Base-by-base conservation (phyloP, 2,888 invertebrate species). In the Limnephilus lunatus region DNA sequence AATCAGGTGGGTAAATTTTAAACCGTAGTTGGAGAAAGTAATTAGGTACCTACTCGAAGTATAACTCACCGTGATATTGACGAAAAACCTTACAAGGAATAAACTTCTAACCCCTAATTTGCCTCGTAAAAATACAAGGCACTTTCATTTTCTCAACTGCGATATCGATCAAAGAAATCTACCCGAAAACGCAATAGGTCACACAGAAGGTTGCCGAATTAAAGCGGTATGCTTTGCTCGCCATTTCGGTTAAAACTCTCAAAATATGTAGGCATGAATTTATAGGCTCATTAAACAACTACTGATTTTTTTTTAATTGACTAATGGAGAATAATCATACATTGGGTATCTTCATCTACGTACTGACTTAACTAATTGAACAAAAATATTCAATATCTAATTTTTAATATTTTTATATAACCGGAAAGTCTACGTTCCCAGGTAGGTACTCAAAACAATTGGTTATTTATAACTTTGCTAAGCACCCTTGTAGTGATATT, bases 141-240 rank as follows among this genome's bases (percentile, higher is more conserved):
- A 91, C 90, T 92, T 91, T 89, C 93, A 91, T 93, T 93, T 92
- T 92, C 90, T 91, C 85, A 86, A 30, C 90, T 68, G 53, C 85
- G 92, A 92, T 93, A 93, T 93, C 91, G 93, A 93, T 93, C 93
- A 93, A 91, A 91, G 92, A 92, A 93, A 93, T 93, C 93, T 91
- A 93, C 92, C 91, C 83, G 89, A 87, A 90, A 92, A 93, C 19
- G 87, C 68, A 68, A 87, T 87, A 87, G 87, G 87, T 87, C 87
- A 87, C 68, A 87, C 82, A 89, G 82, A 39, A 81, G 83, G 68
- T 25, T 82, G 83, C 81, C 68, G 19, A 87, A 87, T 68, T 68
- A 53, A 53, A 19, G 14, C 68, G 86, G 86, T 39, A 86, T 19
- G n/a, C 86, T n/a, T 86, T n/a, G 86, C 85, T 44, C n/a, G 85